Percentiles rank a stretch among this genome's conserved stretches.
phyloP scores from a whole-genome alignment of 2,113 vertebrate genomes.

The Boulengeromyrus knoepffleri region DNA sequence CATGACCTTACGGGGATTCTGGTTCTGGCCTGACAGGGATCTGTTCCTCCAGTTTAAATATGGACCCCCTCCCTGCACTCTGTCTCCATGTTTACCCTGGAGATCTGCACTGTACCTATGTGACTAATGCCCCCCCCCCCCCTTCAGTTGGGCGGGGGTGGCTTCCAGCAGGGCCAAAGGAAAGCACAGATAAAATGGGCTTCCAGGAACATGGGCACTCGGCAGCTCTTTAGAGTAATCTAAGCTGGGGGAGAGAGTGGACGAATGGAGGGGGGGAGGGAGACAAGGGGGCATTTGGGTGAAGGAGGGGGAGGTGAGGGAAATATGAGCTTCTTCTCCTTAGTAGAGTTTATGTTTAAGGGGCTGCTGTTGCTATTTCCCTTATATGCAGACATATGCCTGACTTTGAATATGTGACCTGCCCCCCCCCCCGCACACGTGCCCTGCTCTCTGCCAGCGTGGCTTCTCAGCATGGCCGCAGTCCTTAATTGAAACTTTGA shows the following conservation, averaged over 20 bases:
- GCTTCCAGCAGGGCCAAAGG: slow-evolving; percentile 40
- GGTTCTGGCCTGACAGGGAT: not conserved
- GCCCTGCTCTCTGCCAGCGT: slow-evolving; percentile 3
- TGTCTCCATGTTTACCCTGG: not conserved
- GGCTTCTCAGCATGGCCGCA: slow-evolving; percentile 38
- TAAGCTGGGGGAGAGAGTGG: slow-evolving; percentile 50
- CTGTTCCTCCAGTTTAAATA: not conserved
- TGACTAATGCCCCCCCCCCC: not conserved
- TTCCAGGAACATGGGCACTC: slow-evolving; percentile 58
- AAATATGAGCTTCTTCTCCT: not conserved
- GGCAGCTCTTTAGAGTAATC: slow-evolving; percentile 64
- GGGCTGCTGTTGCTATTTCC: not conserved
- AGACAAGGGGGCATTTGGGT: not conserved
- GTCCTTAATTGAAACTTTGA: slow-evolving; percentile 64
- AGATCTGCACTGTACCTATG: not conserved
- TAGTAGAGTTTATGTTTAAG: not conserved
- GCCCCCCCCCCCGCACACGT: not conserved
- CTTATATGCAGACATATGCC: not conserved
- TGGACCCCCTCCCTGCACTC: not conserved
- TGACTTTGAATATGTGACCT: not conserved
- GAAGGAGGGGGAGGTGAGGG: not conserved
- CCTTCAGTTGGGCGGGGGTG: not conserved
- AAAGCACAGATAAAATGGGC: slow-evolving; percentile 56
- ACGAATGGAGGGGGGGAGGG: slow-evolving; percentile 14
- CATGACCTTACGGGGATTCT: not conserved